Percentiles rank a stretch among this genome's conserved stretches.
Evolutionary conservation across 2,113 vertebrate species (phyloP).

Genomic region (Perca schrenkii): DNA sequence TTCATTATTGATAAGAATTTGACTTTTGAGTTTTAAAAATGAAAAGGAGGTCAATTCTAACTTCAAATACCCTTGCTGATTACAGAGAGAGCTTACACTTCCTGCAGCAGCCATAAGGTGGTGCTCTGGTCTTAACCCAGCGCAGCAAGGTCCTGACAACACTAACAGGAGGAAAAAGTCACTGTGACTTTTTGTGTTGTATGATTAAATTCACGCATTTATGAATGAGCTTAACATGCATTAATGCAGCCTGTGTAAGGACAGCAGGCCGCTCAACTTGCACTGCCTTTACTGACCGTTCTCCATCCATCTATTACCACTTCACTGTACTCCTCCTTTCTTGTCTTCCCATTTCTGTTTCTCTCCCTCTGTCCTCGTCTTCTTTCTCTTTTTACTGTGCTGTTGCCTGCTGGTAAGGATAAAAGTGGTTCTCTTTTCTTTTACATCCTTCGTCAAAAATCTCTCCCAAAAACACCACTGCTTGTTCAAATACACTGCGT

Average conservation of each 20-base stretch:
- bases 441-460: neutral
- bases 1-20: slow-evolving; percentile 4
- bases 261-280: slow-evolving; percentile 46
- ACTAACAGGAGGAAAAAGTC: slow-evolving; percentile 40
- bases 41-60: slow-evolving; percentile 3
- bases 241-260: slow-evolving; percentile 49
- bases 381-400: neutral
- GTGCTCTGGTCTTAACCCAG: slow-evolving; percentile 56
- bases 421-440: neutral
- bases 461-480: neutral
- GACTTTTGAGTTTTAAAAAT: neutral
- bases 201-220: slow-evolving; percentile 46
- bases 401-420: neutral
- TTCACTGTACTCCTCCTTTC: neutral
- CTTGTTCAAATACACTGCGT: neutral
- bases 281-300: slow-evolving; percentile 6
- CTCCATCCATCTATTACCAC: slow-evolving; percentile 17
- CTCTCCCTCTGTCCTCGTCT: neutral
- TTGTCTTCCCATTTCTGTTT: neutral
- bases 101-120: slow-evolving; percentile 58
- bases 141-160: slow-evolving; percentile 3
- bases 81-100: slow-evolving; percentile 1
- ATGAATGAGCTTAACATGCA: slow-evolving; percentile 62
- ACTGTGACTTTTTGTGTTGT: slow-evolving; percentile 39
- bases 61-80: neutral